Evolutionary conservation across 37 sponge, comb jelly and placozoan genomes (phyloP).

Genomic region (Agelas oroides): DNA sequence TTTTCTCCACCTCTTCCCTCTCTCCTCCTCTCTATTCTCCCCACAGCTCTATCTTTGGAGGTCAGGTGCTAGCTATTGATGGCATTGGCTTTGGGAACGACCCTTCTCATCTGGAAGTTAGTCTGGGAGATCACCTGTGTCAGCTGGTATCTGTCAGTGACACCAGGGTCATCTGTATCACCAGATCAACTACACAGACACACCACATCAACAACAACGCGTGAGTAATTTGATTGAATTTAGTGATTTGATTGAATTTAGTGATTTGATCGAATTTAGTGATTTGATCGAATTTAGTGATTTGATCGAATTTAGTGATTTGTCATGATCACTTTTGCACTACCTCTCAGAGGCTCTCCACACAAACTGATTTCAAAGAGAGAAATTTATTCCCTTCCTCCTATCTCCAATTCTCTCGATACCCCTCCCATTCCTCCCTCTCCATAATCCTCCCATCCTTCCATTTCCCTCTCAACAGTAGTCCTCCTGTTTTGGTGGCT

Average conservation of each 20-base stretch:
- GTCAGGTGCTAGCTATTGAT: conserved; percentile 63
- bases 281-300: too few species aligned
- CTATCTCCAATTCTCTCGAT: not conserved
- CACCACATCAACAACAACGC: conserved; percentile 72
- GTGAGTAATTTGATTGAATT: conserved; percentile 26
- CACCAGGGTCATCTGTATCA: conserved; percentile 52
- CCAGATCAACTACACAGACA: conserved; percentile 20
- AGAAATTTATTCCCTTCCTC: not conserved
- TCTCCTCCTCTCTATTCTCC: too few species aligned
- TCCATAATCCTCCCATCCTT: not conserved
- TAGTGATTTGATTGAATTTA: not conserved
- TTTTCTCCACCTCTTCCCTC: not conserved
- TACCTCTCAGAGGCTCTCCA: too few species aligned
- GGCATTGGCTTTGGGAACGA: conserved; percentile 65
- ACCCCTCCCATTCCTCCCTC: not conserved
- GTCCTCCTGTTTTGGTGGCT: not conserved
- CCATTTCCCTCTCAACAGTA: not conserved
- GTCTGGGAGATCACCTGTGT: conserved; percentile 58
- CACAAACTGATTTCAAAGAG: too few species aligned
- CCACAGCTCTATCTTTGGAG: conserved; percentile 82
- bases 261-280: too few species aligned
- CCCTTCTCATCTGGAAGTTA: conserved; percentile 10
- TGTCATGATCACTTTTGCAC: too few species aligned
- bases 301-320: too few species aligned
- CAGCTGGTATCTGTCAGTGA: conserved; percentile 18